phyloP scores from a whole-genome alignment of 1,140 invertebrate genomes.

The Meloidogyne exigua region DNA sequence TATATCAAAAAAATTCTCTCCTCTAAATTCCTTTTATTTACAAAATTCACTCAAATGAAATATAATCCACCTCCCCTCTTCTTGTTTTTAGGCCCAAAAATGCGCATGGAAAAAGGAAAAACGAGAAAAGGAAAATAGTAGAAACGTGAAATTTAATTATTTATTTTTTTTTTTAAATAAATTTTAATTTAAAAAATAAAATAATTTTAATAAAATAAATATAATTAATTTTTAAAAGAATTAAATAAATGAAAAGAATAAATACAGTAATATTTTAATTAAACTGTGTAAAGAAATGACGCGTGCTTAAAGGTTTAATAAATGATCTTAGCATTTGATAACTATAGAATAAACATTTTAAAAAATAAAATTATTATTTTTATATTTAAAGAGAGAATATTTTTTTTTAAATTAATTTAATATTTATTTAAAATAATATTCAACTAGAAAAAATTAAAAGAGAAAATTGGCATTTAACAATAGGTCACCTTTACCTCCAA shows the following conservation, averaged over 20 bases:
- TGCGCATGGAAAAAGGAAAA: not conserved
- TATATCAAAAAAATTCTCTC: not conserved
- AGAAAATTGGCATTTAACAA: too few species aligned
- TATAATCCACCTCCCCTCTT: not conserved
- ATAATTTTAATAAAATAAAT: too few species aligned
- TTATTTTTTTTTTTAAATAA: too few species aligned
- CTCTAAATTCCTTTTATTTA: not conserved
- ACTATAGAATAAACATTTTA: too few species aligned
- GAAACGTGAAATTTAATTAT: constrained; percentile 5
- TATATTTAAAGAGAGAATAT: too few species aligned
- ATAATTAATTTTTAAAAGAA: not conserved
- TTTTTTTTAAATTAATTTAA: too few species aligned
- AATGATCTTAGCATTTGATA: not conserved
- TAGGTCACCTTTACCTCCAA: too few species aligned
- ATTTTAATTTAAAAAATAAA: too few species aligned
- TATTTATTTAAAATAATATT: too few species aligned
- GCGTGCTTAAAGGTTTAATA: not conserved
- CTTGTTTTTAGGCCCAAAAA: not conserved
- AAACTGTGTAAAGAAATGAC: too few species aligned
- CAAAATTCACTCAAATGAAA: not conserved
- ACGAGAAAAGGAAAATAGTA: not conserved
- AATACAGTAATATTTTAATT: not conserved
- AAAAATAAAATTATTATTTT: too few species aligned
- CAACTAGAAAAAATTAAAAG: too few species aligned
- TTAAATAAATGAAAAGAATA: not conserved